Evolutionary conservation across 1,140 invertebrate genomes (phyloP), one percentile per base, ranked within the genome.

Genomic region (Drosophila funebris): DNA sequence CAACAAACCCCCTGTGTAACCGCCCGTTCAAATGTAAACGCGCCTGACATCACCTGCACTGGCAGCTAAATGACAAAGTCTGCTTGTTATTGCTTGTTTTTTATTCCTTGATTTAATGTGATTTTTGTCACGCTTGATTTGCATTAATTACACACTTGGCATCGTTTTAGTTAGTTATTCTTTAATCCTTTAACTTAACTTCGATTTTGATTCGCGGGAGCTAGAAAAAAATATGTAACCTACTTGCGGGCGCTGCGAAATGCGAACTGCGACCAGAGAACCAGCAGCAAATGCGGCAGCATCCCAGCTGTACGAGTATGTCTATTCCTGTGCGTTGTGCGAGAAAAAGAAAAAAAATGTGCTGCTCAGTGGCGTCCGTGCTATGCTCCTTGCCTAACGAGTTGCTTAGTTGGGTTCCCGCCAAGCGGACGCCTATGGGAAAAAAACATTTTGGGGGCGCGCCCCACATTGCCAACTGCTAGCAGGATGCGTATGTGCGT

Each of bases 221-320:
- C 66, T 24, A 39, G 48, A 41, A 72, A 74, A 80, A 85, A 85
- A 81, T 83, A 50, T 82, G 74, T 85, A 87, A 87, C 83, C 83
- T 82, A 88, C 83, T 88, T 88, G 78, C 67, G 78, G 78, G 71
- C 83, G 78, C 83, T 82, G 78, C 60, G 31, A 69, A 70, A 87
- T 73, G 78, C 58, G 67, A 88, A 87, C 76, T 83, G 78, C 53
- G 63, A 56, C 54, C 72, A 27, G 62, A 70, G 76, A 63, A 81
- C 57, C 63, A 46, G 62, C 41, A 62, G 48, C 44, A 36, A 16
- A 39, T 82, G 70, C 83, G 24, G 18, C 78, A 85, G 75, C 84
- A 77, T 88, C 83, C 73, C 33, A 57, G 62, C 63, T 43, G 24
- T 29, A 46, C 52, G 37, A 31, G 18, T 20, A 29, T 27, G 14